phyloP scores from a whole-genome alignment of 2,113 vertebrate species.

The Rousettus leschenaultii region DNA sequence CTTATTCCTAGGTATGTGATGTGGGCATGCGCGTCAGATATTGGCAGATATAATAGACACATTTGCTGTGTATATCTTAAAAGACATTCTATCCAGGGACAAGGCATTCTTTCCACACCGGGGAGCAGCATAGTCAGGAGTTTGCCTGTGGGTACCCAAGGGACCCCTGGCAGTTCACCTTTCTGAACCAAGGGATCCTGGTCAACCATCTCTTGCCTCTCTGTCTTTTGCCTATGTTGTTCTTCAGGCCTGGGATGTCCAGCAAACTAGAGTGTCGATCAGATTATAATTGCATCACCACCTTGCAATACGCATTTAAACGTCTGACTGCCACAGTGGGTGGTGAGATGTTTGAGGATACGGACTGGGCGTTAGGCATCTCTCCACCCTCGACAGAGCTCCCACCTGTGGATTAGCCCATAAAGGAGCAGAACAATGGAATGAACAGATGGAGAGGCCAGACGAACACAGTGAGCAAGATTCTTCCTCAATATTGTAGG shows the following conservation, averaged over 20 bases:
- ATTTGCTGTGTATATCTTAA: background rate
- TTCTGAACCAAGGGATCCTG: background rate
- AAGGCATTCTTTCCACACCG: background rate
- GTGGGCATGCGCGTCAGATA: rapidly evolving
- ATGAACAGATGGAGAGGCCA: background rate
- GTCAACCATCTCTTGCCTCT: background rate
- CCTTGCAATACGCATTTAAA: background rate
- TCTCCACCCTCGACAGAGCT: background rate
- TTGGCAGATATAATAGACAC: background rate
- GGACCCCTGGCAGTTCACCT: no score
- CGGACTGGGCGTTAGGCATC: background rate
- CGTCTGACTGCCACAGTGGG: background rate
- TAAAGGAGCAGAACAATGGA: background rate
- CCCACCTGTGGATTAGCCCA: background rate
- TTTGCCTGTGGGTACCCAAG: background rate
- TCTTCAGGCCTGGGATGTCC: background rate
- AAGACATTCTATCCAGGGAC: background rate
- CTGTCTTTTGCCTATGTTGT: background rate
- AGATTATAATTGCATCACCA: background rate
- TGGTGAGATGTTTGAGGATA: background rate
- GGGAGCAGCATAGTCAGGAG: no score
- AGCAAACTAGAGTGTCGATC: background rate
- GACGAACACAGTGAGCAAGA: background rate
- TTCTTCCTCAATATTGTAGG: background rate
- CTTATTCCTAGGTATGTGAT: background rate